phyloP scores from a whole-genome alignment of 2,113 vertebrate species.

The Forbesichthys agassizii region DNA sequence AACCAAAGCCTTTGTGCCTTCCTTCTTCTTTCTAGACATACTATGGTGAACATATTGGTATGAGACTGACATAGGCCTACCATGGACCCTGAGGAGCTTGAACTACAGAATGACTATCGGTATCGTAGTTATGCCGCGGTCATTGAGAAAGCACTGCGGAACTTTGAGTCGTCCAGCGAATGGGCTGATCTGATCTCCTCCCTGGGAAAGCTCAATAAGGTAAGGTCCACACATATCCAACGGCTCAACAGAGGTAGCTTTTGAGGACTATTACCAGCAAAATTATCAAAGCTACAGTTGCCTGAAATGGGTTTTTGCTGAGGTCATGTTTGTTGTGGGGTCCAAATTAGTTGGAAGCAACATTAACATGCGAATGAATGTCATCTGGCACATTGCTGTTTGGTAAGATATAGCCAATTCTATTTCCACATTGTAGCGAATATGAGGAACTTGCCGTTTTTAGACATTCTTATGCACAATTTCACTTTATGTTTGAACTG shows the following conservation, averaged over 20 bases:
- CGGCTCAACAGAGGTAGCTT: neutral
- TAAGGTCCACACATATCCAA: slow-evolving; percentile 51
- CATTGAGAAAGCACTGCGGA: slow-evolving; percentile 95
- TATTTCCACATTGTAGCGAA: slow-evolving; percentile 25
- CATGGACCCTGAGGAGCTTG: slow-evolving; percentile 95
- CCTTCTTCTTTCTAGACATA: slow-evolving; percentile 11
- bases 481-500: neutral
- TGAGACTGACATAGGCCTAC: slow-evolving; percentile 51
- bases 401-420: too few species aligned
- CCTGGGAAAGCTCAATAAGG: slow-evolving; percentile 98
- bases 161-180: slow-evolving; percentile 96
- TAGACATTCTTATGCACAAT: neutral
- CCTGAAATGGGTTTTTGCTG: neutral
- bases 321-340: neutral
- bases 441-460: slow-evolving; percentile 24
- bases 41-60: slow-evolving; percentile 71
- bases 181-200: slow-evolving; percentile 99
- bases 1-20: neutral
- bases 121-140: slow-evolving; percentile 90
- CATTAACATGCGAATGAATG: too few species aligned
- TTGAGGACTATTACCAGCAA: neutral
- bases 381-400: too few species aligned
- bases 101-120: slow-evolving; percentile 90
- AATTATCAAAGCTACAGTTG: too few species aligned
- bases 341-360: neutral